A percentile compares a stretch with the other conserved stretches of the same genome.
Evolutionary conservation across 2,113 vertebrate genomes (phyloP).

Genomic region (Otis tarda): DNA sequence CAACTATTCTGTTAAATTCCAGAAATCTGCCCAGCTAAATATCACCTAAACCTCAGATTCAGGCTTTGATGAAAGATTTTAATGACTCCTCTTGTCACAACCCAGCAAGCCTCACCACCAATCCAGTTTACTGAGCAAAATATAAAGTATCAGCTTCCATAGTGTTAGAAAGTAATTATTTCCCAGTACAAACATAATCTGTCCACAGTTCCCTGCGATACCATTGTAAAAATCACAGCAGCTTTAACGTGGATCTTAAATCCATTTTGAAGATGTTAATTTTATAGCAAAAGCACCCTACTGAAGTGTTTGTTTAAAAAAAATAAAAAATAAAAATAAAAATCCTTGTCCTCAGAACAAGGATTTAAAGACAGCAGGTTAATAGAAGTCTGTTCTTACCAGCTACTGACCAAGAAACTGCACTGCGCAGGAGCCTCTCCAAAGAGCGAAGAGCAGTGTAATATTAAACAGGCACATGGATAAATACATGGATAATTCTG

Average conservation of each 20-base stretch:
- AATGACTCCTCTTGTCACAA: background rate
- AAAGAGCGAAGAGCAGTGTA: rapidly evolving
- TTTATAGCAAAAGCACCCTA: background rate
- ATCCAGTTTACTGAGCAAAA: background rate
- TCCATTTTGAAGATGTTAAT: background rate
- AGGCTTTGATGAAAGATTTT: background rate
- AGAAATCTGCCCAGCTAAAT: background rate
- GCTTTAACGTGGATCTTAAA: background rate
- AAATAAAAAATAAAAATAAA: background rate
- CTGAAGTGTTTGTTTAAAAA: background rate
- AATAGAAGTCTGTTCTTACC: background rate
- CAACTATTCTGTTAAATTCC: background rate
- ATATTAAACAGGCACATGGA: background rate
- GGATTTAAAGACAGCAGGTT: background rate
- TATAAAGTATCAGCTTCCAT: background rate
- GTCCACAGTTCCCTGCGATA: background rate
- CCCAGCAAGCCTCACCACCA: background rate
- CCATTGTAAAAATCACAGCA: background rate
- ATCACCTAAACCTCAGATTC: background rate
- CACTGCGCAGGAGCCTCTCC: background rate
- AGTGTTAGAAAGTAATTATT: background rate
- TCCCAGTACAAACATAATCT: background rate
- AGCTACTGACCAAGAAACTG: background rate
- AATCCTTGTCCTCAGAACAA: background rate
- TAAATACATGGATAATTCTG: background rate